Conservation (phyloP, 2,888 invertebrate genomes). For the Drosophila quinaria region DNA sequence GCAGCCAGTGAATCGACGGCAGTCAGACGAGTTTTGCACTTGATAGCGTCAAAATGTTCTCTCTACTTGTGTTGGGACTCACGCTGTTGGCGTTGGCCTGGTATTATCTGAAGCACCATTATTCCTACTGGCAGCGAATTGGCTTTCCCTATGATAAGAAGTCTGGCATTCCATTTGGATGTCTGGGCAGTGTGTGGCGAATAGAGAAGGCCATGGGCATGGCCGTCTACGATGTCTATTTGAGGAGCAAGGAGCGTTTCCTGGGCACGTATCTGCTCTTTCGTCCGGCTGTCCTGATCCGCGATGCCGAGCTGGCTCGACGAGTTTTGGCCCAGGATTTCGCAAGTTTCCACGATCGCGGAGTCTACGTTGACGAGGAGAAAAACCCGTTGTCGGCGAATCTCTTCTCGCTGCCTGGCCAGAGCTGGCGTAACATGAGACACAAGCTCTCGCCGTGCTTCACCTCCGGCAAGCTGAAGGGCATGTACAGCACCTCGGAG, state of each 20-base stretch:
- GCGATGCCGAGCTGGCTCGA: constrained; percentile 88
- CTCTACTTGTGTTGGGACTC: constrained; percentile 17
- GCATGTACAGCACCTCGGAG: constrained; percentile 88
- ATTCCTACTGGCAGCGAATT: constrained; percentile 87
- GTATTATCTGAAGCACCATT: constrained; percentile 66
- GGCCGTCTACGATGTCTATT: constrained; percentile 88
- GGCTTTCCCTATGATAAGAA: constrained; percentile 87
- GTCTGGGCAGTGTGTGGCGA: constrained; percentile 87
- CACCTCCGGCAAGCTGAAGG: constrained; percentile 89
- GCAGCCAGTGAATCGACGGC: not conserved
- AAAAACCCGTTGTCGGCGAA: constrained; percentile 88
- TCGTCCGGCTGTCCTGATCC: constrained; percentile 88
- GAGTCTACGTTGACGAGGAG: constrained; percentile 87
- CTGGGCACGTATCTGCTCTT: constrained; percentile 89
- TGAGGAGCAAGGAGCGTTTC: constrained; percentile 81
- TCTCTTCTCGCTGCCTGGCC: constrained; percentile 78
- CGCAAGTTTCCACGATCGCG: constrained; percentile 89
- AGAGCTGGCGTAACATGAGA: constrained; percentile 89
- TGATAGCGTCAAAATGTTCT: constrained; percentile 36
- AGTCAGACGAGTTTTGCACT: constrained; percentile 40
- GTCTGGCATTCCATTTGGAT: constrained; percentile 88
- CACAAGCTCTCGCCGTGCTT: constrained; percentile 89
- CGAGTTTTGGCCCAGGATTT: constrained; percentile 88
- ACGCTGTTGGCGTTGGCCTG: constrained; percentile 45
- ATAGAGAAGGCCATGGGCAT: constrained; percentile 88